Conservation (phyloP, 1,140 invertebrate genomes). For the Caenorhabditis briggsae region DNA sequence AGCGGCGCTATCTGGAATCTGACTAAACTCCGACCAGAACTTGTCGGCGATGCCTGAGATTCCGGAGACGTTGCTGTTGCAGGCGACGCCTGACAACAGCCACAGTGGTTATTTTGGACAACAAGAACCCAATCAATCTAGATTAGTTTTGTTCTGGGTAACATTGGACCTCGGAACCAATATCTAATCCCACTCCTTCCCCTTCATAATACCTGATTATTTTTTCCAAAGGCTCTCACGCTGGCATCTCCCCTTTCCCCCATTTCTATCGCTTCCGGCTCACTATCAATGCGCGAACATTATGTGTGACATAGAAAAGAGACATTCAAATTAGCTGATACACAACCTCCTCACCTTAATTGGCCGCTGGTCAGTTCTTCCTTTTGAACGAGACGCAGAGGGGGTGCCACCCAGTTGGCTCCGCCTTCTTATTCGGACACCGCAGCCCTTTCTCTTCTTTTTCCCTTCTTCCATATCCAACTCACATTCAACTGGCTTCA, state of each 20-base stretch:
- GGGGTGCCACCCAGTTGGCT: constrained; percentile 45
- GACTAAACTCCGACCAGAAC: too few relatives aligned
- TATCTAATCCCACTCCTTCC: background rate
- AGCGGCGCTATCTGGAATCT: too few relatives aligned
- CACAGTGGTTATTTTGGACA: too few relatives aligned
- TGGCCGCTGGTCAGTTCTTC: constrained; percentile 49
- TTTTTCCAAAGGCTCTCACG: background rate
- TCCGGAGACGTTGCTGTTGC: too few relatives aligned
- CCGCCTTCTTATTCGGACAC: constrained; percentile 28
- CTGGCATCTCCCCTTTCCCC: background rate
- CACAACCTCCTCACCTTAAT: constrained; percentile 30
- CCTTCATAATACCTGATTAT: constrained; percentile 39
- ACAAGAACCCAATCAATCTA: too few relatives aligned
- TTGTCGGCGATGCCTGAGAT: too few relatives aligned
- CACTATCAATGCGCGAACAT: constrained; percentile 51
- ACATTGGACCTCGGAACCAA: too few relatives aligned
- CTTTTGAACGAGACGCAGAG: constrained; percentile 15
- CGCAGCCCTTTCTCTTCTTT: constrained; percentile 1
- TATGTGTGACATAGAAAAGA: background rate
- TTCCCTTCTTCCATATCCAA: background rate
- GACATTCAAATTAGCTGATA: constrained; percentile 42
- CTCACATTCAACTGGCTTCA: constrained; percentile 21
- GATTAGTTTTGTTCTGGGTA: too few relatives aligned
- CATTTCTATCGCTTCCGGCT: constrained; percentile 22
- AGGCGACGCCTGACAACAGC: background rate